Percentiles rank a stretch among this genome's conserved stretches.
These are phyloP conservation scores for Phania funesta DNA, from an alignment of 2,888 invertebrate genomes.

Conservation along the genomic window DNA sequence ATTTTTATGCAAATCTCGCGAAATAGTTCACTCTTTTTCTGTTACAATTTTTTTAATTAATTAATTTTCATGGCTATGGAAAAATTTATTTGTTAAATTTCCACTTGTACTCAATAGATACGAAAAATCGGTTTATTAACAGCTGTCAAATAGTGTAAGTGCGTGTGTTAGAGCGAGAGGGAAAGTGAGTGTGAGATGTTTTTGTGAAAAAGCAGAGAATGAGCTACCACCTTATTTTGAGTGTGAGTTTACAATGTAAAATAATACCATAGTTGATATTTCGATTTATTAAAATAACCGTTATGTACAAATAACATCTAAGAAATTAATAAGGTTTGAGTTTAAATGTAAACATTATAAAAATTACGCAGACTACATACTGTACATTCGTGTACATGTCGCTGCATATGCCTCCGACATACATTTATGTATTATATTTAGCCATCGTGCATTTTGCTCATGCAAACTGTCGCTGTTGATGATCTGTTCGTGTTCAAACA, in stretches of 20 bases:
- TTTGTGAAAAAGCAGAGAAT: slow-evolving; percentile 12
- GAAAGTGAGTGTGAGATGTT: slow-evolving; percentile 26
- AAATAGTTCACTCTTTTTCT: slow-evolving; percentile 14
- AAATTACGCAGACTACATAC: too few relatives aligned
- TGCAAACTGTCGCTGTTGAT: too few relatives aligned
- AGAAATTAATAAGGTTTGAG: too few relatives aligned
- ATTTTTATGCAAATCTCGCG: slow-evolving; percentile 43
- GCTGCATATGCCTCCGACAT: too few relatives aligned
- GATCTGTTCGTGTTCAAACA: too few relatives aligned
- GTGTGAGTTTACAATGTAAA: slow-evolving; percentile 7
- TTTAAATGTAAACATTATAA: too few relatives aligned
- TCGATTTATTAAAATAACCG: too few relatives aligned
- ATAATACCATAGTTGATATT: too few relatives aligned
- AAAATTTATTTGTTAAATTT: slow-evolving; percentile 44
- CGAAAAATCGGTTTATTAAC: slow-evolving; percentile 62
- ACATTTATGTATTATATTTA: too few relatives aligned
- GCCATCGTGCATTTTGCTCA: too few relatives aligned
- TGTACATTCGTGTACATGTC: too few relatives aligned
- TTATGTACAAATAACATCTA: too few relatives aligned
- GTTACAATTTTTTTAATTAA: slow-evolving; percentile 29
- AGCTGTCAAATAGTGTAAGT: slow-evolving; percentile 53
- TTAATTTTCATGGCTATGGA: slow-evolving; percentile 52
- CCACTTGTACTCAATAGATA: slow-evolving; percentile 62
- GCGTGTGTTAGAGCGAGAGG: slow-evolving; percentile 28
- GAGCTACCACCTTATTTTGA: slow-evolving; percentile 34